Evolutionary conservation across 2,113 vertebrate genomes (phyloP).

Genomic region (Pseudorhombus dupliciocellatus): DNA sequence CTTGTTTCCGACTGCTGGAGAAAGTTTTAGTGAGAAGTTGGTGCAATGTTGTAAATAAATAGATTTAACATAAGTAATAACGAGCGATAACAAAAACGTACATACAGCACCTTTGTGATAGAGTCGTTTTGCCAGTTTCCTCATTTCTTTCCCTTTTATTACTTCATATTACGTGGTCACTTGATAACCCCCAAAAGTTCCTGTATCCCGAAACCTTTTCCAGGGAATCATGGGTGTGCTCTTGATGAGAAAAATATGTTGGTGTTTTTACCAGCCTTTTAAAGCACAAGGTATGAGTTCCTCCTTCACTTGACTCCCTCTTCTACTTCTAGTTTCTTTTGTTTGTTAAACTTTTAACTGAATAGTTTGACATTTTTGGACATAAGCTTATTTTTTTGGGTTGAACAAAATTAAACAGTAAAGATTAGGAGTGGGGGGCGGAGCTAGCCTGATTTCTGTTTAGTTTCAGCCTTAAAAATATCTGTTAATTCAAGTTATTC

Average conservation of each 20-base stretch:
- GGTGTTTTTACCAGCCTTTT: conserved; percentile 19
- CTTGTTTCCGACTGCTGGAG: no score
- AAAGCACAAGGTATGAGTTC: conserved; percentile 5
- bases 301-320: neutral
- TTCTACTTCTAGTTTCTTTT: neutral
- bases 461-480: no score
- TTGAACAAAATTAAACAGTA: neutral
- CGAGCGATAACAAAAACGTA: neutral
- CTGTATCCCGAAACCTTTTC: conserved; percentile 9
- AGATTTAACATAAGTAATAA: neutral
- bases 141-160: conserved; percentile 6
- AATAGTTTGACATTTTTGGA: neutral
- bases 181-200: conserved; percentile 13
- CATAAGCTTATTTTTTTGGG: neutral
- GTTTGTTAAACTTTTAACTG: neutral
- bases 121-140: conserved; percentile 17
- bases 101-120: neutral
- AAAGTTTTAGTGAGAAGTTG: no score
- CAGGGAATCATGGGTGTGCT: conserved; percentile 21
- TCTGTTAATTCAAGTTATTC: no score
- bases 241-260: conserved; percentile 3
- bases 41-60: no score
- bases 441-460: neutral
- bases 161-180: conserved; percentile 27
- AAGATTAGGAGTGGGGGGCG: neutral